A percentile compares a stretch with the other conserved stretches of the same genome.
Evolutionary conservation across 1,140 invertebrate genomes (phyloP).

Genomic region (Drosophila nikananu): DNA sequence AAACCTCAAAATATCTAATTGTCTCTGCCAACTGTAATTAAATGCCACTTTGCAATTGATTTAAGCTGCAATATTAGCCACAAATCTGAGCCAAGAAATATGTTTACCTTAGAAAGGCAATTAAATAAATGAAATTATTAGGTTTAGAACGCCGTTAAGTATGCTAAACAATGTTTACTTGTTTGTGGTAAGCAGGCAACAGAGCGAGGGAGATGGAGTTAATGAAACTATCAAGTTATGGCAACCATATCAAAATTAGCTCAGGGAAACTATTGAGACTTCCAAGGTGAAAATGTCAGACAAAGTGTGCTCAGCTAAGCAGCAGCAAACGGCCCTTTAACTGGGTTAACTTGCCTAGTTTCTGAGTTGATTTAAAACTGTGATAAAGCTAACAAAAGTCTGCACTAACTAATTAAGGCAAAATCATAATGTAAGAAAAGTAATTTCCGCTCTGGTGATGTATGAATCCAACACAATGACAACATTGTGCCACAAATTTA

Average conservation of each 20-base stretch:
- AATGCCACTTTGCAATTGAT: not conserved
- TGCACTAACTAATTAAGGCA: conserved; percentile 26
- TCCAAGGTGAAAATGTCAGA: not conserved
- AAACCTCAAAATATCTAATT: conserved; percentile 1
- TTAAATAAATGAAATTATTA: conserved; percentile 12
- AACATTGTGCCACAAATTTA: conserved; percentile 27
- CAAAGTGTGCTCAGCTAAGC: not conserved
- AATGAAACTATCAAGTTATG: not conserved
- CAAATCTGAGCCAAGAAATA: not conserved
- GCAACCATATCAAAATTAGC: not conserved
- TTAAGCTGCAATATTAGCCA: not conserved
- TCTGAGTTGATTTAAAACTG: not conserved
- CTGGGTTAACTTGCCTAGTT: not conserved
- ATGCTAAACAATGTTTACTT: not conserved
- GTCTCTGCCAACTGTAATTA: conserved; percentile 1
- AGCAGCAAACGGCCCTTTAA: not conserved
- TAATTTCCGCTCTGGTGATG: conserved; percentile 37
- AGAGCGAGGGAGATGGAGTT: not conserved
- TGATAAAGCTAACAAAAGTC: not conserved
- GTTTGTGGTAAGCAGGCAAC: not conserved
- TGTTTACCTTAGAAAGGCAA: not conserved
- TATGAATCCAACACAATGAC: conserved; percentile 17
- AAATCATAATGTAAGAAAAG: conserved; percentile 12
- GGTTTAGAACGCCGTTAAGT: not conserved
- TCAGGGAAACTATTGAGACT: conserved; percentile 3